Base-by-base conservation (phyloP, 2,797 vertebrate species). In the Microcaecilia unicolor region DNA sequence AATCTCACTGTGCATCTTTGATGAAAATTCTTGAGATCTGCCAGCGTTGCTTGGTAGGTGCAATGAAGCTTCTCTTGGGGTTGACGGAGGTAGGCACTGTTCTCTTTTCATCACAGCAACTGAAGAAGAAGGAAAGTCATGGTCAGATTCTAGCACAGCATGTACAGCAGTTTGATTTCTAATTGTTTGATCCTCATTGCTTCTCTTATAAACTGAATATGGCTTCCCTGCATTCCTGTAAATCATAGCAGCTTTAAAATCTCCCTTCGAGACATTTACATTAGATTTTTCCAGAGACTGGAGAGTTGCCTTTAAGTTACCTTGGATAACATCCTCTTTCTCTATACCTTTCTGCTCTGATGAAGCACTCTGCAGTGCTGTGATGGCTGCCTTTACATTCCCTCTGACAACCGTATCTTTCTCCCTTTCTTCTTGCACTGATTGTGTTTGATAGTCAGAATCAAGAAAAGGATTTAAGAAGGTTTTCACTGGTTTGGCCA, bases 161-260 rank as follows among this genome's bases (percentile, higher is more conserved):
- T 61, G 45, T 48, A 71, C 31, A 25, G 54, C 76, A 86, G 78
- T 64, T 65, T 87, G 72, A 64, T 81, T 72, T 70, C 74, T 79
- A 78, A 74, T 1, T 67, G 64, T 61, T 65, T 49, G 46, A 41
- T 33, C 12, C 26, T 70, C 57, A 17, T 44, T 56, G 48, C 61
- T 65, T 60, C 76, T 84, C 83, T 76, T 85, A 73, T 74, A 75
- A 35, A 57, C 64, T 70, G 84, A 69, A 79, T 76, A 78, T 62
- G 72, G 55, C 57, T 70, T 84, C 45, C 81, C 78, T 78, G 83
- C 86, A 64, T 90, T 89, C 47, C 76, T 88, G 80, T 90, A 91
- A 75, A 88, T 84, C 85, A 94, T 87, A 54, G 88, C 84, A 7
- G 85, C 81, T 73, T 84, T 92, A 83, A 88, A 90, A 58, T 86